Evolutionary conservation across 1,140 invertebrate species (phyloP).

Genomic region (Sitodiplosis mosellana): DNA sequence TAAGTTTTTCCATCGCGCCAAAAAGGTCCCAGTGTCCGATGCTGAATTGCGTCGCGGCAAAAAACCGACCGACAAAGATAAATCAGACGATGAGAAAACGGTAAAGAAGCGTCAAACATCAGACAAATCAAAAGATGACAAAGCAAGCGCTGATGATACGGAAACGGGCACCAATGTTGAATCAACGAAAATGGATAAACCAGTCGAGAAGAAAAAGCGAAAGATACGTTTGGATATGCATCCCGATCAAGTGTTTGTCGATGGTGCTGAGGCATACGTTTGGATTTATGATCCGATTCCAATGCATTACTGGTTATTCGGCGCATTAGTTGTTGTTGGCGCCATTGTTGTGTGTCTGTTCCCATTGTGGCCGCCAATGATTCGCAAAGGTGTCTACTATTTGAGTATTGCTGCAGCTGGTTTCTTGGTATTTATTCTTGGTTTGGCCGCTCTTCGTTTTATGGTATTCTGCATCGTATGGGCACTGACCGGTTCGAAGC

Average conservation of each 20-base stretch:
- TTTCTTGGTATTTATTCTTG: constrained; percentile 85
- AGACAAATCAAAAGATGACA: constrained; percentile 2
- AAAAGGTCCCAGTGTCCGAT: constrained; percentile 64
- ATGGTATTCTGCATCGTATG: constrained; percentile 87
- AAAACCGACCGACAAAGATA: constrained; percentile 28
- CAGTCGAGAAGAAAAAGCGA: constrained; percentile 37
- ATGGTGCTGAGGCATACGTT: constrained; percentile 89
- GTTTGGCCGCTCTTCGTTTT: constrained; percentile 68
- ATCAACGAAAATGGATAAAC: constrained; percentile 16
- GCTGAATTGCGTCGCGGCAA: constrained; percentile 48
- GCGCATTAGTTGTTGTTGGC: constrained; percentile 74
- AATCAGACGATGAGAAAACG: constrained; percentile 14
- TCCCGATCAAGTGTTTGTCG: constrained; percentile 82
- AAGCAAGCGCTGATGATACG: constrained; percentile 14
- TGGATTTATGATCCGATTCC: constrained; percentile 99
- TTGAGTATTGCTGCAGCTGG: constrained; percentile 83
- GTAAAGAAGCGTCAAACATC: constrained; percentile 5
- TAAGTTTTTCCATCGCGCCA: constrained; percentile 89
- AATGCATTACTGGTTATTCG: constrained; percentile 90
- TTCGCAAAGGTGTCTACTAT: constrained; percentile 87
- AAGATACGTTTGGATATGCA: constrained; percentile 86
- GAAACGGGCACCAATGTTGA: constrained; percentile 19
- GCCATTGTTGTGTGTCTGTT: constrained; percentile 94
- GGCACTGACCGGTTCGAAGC: constrained; percentile 69
- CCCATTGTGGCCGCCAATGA: constrained; percentile 87